A percentile compares a stretch with the other conserved stretches of the same genome.
Evolutionary conservation across 2,888 invertebrate species (phyloP).

Genomic region (Stramonita haemastoma): DNA sequence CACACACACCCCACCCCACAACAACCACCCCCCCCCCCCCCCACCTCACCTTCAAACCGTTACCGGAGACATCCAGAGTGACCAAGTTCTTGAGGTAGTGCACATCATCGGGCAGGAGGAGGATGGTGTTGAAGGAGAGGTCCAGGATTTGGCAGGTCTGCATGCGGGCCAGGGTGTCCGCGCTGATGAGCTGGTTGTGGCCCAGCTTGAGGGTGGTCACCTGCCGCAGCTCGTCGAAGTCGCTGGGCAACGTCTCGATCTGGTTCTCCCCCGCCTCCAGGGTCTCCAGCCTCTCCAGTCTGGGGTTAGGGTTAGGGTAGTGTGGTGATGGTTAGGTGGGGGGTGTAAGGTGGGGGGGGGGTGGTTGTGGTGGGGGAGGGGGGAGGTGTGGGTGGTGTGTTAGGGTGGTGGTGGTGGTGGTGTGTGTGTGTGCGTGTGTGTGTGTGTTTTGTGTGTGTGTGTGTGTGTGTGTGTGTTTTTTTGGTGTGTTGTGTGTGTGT

Average conservation of each 20-base stretch:
- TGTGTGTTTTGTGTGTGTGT: neutral
- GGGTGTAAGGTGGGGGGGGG: neutral
- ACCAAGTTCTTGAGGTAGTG: conserved; percentile 62
- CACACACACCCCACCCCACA: neutral
- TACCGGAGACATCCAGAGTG: conserved; percentile 68
- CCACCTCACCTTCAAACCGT: conserved; percentile 53
- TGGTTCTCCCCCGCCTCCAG: conserved; percentile 67
- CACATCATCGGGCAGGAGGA: conserved; percentile 66
- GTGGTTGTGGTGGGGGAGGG: neutral
- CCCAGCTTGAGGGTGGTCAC: conserved; percentile 67
- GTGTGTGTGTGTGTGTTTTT: neutral
- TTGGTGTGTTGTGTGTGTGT: neutral
- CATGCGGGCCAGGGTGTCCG: conserved; percentile 61
- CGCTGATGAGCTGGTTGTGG: conserved; percentile 56
- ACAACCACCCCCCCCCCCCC: neutral
- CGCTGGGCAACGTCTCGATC: conserved; percentile 65
- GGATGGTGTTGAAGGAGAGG: conserved; percentile 63
- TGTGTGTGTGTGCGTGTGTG: neutral
- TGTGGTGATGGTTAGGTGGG: neutral
- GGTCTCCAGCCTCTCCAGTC: conserved; percentile 62
- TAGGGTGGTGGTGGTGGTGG: neutral
- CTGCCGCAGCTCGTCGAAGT: conserved; percentile 68
- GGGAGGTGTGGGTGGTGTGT: neutral
- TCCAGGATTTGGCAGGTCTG: conserved; percentile 59
- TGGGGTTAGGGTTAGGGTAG: neutral